Percentiles rank a stretch among this genome's conserved stretches.
Conservation (phyloP, 2,113 vertebrate species). For the Scolopax mira region DNA sequence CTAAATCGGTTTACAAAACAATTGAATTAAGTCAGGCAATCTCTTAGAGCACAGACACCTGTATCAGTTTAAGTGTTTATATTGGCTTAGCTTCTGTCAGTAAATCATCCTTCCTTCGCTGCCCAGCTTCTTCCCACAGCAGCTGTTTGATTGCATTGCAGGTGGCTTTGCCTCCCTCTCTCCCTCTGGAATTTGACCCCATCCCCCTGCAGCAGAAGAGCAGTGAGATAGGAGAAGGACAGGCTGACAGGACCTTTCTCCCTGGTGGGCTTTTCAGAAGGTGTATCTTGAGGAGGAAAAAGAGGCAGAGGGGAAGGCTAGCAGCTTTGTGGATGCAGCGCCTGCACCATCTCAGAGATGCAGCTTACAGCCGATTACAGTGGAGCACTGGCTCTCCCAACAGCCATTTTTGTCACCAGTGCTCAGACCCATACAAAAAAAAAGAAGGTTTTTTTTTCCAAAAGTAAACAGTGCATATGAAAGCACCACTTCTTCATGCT, state of each 20-base stretch:
- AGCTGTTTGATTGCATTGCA: not conserved
- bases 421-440: not conserved
- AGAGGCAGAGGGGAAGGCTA: not conserved
- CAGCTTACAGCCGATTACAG: not conserved
- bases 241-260: not conserved
- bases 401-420: not conserved
- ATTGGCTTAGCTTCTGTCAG: constrained; percentile 45
- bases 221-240: not conserved
- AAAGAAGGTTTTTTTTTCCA: not conserved
- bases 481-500: not conserved
- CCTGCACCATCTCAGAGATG: not conserved
- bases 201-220: not conserved
- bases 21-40: constrained; percentile 43
- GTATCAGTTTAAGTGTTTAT: constrained; percentile 40
- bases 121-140: not conserved
- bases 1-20: constrained; percentile 44
- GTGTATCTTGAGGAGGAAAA: not conserved
- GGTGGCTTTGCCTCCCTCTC: not conserved
- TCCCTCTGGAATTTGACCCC: not conserved
- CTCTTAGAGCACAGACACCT: constrained; percentile 31
- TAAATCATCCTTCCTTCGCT: constrained; percentile 21
- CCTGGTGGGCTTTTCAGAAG: not conserved
- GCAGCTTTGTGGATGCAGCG: not conserved
- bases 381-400: not conserved
- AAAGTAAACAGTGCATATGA: not conserved